Evolutionary conservation across 2,113 vertebrate genomes (phyloP), one percentile per base, ranked within the genome.

Genomic region (Scolopax mira): DNA sequence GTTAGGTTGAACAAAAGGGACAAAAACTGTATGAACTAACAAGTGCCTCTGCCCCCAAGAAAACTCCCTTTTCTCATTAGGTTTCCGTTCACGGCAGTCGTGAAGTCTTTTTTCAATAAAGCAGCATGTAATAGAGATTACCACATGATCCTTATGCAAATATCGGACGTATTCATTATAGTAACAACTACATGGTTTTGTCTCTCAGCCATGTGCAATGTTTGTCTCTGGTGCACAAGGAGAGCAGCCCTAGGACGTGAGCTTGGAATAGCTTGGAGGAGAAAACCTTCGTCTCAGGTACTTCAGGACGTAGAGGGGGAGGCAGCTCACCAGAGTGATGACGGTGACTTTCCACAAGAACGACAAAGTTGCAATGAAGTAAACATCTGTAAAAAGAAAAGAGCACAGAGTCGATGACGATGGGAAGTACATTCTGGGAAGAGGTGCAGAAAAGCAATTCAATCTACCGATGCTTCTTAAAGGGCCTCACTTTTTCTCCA

Each of bases 271-370:
- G 97, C 97, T 99, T 81, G 99, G 99, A 1, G 99, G 99, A 10
- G 99, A 99, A 98, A 99, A 99, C 62, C 99, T 98, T 71, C 99
- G 92, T 10, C 99, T 98, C 94, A 99, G 99, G 96, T 99, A 99
- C 97, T 99, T 99, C 94, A 99, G 98, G 94, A 99, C 98, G 88
- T 99, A 99, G 79, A 99, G 99, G 7, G 99, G 99, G 86, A 99
- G 98, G 64, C 99, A 99, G 98, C 99, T 99, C 96, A 99, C 98
- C 97, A 99, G 97, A 6, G 99, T 99, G 98, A 99, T 99, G 91
- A 98, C 98, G 0, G 99, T 99, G 89, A 99, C 99, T 97, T 99
- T 99, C 99, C 99, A 99, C 88, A 99, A 97, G 98, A 99, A 99
- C 0, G 99, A 99, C 35, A 99, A 77, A 1, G 99, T 99, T 61